Conservation (phyloP, 2,888 invertebrate genomes). For the Mythimna ferrago region DNA sequence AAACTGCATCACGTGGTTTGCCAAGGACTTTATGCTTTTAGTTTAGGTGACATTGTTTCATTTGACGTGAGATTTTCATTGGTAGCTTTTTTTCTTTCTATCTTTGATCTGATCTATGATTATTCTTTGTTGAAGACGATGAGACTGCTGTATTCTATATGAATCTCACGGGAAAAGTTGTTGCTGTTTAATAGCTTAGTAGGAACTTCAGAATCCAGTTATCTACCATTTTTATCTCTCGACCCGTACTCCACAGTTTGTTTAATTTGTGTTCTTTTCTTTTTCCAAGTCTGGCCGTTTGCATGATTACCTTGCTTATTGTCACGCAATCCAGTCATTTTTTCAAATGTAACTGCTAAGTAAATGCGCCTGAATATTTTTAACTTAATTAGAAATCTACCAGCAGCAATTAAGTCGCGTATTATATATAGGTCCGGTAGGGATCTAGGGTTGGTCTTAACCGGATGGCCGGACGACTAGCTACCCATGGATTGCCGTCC, state of each 20-base stretch:
- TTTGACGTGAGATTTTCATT: slow-evolving; percentile 23
- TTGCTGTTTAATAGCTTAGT: not conserved
- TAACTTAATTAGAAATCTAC: not conserved
- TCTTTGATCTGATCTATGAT: not conserved
- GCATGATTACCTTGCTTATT: too few relatives aligned
- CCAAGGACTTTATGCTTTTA: slow-evolving; percentile 58
- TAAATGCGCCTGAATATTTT: too few relatives aligned
- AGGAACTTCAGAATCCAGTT: not conserved
- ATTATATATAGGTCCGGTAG: too few relatives aligned
- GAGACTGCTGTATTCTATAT: not conserved
- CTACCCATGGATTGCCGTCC: too few relatives aligned
- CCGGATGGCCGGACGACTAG: not conserved
- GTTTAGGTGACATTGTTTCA: slow-evolving; percentile 35
- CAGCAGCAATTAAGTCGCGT: not conserved
- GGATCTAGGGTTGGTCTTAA: too few relatives aligned
- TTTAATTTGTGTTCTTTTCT: not conserved
- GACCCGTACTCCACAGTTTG: too few relatives aligned
- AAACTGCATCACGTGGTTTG: slow-evolving; percentile 67
- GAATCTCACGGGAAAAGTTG: not conserved
- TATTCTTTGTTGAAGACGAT: not conserved
- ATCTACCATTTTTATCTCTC: not conserved
- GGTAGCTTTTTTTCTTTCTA: not conserved
- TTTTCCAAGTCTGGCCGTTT: not conserved
- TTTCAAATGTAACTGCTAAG: too few relatives aligned
- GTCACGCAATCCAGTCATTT: too few relatives aligned